A percentile compares a stretch with the other conserved stretches of the same genome.
These are phyloP conservation scores for Polypedilum pembai DNA, from an alignment of 1,140 invertebrate genomes.

Conservation along the genomic window DNA sequence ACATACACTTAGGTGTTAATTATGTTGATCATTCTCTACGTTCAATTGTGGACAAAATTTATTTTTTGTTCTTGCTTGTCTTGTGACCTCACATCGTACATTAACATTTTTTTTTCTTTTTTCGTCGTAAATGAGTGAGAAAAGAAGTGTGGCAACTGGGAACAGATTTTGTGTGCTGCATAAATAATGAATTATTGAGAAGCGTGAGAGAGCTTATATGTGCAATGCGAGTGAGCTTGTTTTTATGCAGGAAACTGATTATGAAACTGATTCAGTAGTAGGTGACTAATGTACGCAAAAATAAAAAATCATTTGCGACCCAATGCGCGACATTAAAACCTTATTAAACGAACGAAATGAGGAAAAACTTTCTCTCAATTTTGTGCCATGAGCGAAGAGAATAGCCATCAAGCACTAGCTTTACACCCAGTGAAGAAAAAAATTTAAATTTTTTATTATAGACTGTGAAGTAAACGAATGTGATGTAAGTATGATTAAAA, in stretches of 20 bases:
- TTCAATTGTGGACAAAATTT: background rate
- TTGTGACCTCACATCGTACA: background rate
- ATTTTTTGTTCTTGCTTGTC: background rate
- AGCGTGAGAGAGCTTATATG: background rate
- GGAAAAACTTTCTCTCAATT: background rate
- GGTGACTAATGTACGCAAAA: background rate
- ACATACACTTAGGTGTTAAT: background rate
- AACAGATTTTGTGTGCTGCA: background rate
- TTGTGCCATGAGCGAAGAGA: background rate
- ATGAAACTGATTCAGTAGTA: constrained; percentile 5
- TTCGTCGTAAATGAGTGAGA: too few relatives aligned
- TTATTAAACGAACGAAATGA: background rate
- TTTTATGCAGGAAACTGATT: background rate
- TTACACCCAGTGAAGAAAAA: background rate
- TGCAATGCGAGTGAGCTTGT: background rate
- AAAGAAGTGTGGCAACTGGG: background rate
- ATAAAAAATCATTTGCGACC: background rate
- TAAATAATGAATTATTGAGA: constrained; percentile 19
- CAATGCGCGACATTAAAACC: constrained; percentile 16
- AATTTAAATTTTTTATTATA: too few relatives aligned
- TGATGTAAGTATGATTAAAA: too few relatives aligned
- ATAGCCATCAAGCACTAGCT: background rate
- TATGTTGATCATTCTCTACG: background rate
- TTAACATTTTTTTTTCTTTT: too few relatives aligned
- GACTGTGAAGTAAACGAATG: too few relatives aligned